Evolutionary conservation across 2,888 invertebrate genomes (phyloP).

Genomic region (Cerceris ruficornis): DNA sequence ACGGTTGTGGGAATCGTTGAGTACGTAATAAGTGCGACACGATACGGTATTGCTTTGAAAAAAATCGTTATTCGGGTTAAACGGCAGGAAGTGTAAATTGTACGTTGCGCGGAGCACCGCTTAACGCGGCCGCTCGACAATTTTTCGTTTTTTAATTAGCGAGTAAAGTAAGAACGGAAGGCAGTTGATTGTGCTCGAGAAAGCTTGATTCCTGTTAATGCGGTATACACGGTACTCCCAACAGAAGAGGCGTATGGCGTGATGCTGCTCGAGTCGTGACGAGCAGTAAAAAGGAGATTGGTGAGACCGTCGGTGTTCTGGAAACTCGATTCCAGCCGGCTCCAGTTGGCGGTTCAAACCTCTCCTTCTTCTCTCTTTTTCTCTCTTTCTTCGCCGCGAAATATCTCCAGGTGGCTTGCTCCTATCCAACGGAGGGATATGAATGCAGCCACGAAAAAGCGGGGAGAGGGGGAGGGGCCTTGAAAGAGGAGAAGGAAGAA

Average conservation of each 20-base stretch:
- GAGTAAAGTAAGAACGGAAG: neutral
- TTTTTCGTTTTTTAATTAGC: constrained; percentile 30
- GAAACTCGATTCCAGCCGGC: constrained; percentile 49
- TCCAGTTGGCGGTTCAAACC: constrained; percentile 32
- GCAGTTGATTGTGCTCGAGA: constrained; percentile 14
- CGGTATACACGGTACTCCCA: constrained; percentile 9
- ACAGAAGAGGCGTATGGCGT: constrained; percentile 7
- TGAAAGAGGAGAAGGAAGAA: neutral
- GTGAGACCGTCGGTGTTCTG: constrained; percentile 38
- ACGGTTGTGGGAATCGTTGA: too few relatives aligned
- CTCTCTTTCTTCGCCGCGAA: constrained; percentile 2
- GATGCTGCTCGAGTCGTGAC: constrained; percentile 37
- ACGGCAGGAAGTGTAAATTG: neutral
- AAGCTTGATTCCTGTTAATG: constrained; percentile 39
- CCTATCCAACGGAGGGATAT: constrained; percentile 14
- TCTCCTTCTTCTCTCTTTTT: constrained; percentile 12
- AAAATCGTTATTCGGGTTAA: constrained; percentile 4
- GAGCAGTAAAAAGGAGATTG: constrained; percentile 43
- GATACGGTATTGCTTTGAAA: too few relatives aligned
- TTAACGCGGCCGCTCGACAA: neutral
- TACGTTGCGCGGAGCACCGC: neutral
- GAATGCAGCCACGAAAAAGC: constrained; percentile 34
- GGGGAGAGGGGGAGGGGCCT: constrained; percentile 13
- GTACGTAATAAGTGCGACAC: too few relatives aligned
- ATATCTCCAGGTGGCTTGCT: constrained; percentile 14